phyloP scores from a whole-genome alignment of 1,140 invertebrate species.

The Drosophila serrata region DNA sequence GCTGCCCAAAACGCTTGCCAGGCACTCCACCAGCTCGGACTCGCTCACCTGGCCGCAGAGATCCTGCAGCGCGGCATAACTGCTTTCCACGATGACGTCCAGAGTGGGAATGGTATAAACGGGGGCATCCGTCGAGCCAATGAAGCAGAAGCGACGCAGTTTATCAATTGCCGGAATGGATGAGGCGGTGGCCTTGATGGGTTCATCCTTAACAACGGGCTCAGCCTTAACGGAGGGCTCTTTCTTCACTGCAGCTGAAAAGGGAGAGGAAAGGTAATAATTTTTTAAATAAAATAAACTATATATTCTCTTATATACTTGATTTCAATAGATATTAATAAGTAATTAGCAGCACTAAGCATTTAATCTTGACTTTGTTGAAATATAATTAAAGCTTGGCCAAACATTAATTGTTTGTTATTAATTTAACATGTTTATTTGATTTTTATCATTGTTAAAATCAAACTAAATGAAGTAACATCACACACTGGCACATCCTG shows the following conservation, averaged over 20 bases:
- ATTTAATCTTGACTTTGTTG: not conserved
- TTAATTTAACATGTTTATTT: not conserved
- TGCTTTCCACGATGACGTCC: slow-evolving; percentile 36
- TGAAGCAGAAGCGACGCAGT: slow-evolving; percentile 70
- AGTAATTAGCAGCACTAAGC: not conserved
- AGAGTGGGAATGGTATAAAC: slow-evolving; percentile 46
- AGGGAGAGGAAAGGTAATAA: too few species aligned
- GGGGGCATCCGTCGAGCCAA: slow-evolving; percentile 61
- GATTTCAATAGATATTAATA: not conserved
- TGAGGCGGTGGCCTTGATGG: not conserved
- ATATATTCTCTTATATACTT: not conserved
- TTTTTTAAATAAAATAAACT: not conserved
- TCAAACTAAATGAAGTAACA: not conserved
- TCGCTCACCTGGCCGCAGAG: slow-evolving; percentile 36
- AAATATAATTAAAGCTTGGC: not conserved
- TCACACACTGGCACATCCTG: not conserved
- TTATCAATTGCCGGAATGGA: slow-evolving; percentile 37
- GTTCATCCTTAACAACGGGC: not conserved
- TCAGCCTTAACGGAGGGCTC: not conserved
- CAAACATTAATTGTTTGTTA: not conserved
- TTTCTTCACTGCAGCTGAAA: not conserved
- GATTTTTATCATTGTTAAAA: not conserved
- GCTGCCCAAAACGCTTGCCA: slow-evolving; percentile 25
- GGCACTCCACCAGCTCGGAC: slow-evolving; percentile 38
- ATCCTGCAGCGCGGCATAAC: slow-evolving; percentile 5